Evolutionary conservation across 2,888 invertebrate genomes (phyloP).

Genomic region (Cantharis flavilabris): DNA sequence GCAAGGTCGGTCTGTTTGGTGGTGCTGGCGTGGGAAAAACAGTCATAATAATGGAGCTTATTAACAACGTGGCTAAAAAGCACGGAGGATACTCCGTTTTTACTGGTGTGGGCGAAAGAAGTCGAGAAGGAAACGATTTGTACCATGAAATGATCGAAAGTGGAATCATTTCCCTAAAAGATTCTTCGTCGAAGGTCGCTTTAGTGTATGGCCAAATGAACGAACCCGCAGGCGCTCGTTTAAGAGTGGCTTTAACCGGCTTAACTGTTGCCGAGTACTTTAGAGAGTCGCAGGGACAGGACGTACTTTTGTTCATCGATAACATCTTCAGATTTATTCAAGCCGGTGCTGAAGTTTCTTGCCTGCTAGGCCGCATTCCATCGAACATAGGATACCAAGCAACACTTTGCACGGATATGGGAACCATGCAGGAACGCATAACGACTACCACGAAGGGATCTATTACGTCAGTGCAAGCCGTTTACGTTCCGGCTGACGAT

Average conservation of each 20-base stretch:
- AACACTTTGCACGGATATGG: slow-evolving; percentile 95
- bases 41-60: slow-evolving; percentile 93
- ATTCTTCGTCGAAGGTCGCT: slow-evolving; percentile 83
- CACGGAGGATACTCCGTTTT: slow-evolving; percentile 96
- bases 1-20: slow-evolving; percentile 91
- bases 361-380: slow-evolving; percentile 90
- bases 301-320: slow-evolving; percentile 91
- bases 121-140: slow-evolving; percentile 91
- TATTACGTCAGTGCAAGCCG: slow-evolving; percentile 90
- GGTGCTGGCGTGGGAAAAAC: slow-evolving; percentile 96
- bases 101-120: slow-evolving; percentile 91
- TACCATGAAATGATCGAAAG: slow-evolving; percentile 96
- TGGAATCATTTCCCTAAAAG: slow-evolving; percentile 86
- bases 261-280: slow-evolving; percentile 93
- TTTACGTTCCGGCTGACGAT: slow-evolving; percentile 93
- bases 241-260: slow-evolving; percentile 89
- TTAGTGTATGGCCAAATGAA: slow-evolving; percentile 96
- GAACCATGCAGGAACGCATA: slow-evolving; percentile 94
- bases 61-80: slow-evolving; percentile 93
- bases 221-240: slow-evolving; percentile 92
- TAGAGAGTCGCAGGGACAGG: slow-evolving; percentile 91
- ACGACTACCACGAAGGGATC: slow-evolving; percentile 93
- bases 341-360: slow-evolving; percentile 89
- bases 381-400: slow-evolving; percentile 96
- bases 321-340: slow-evolving; percentile 92